A percentile compares a stretch with the other conserved stretches of the same genome.
Conservation (phyloP, 2,888 invertebrate genomes). For the Rotaria macrura region DNA sequence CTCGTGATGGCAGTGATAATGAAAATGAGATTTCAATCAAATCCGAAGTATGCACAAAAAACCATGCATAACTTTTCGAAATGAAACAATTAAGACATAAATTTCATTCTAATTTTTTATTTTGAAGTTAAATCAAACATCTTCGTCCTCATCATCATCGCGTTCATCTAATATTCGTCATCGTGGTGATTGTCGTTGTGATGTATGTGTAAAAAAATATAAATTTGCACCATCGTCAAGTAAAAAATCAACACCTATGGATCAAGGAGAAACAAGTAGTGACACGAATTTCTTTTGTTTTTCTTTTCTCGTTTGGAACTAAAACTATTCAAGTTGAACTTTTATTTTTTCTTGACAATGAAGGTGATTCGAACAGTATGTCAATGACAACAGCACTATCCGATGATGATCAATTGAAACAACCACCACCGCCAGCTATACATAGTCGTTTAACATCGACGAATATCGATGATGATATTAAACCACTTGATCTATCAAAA, state of each 20-base stretch:
- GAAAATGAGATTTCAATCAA: not conserved
- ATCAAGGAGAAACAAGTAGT: too few species aligned
- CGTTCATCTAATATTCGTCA: slow-evolving; percentile 24
- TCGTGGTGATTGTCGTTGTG: slow-evolving; percentile 30
- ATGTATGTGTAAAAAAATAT: slow-evolving; percentile 31
- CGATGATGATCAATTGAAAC: not conserved
- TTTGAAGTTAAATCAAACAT: too few species aligned
- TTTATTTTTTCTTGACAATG: too few species aligned
- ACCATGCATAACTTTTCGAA: too few species aligned
- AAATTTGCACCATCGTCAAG: slow-evolving; percentile 20
- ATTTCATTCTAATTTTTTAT: too few species aligned
- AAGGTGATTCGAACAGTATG: slow-evolving; percentile 2
- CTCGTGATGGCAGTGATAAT: not conserved
- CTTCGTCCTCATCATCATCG: not conserved
- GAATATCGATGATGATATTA: not conserved
- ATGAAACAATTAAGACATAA: too few species aligned
- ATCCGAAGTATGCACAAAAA: not conserved
- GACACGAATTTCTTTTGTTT: too few species aligned
- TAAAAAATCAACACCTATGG: not conserved
- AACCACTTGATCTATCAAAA: not conserved
- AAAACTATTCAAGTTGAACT: too few species aligned
- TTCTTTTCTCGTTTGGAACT: too few species aligned
- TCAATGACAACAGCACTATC: not conserved
- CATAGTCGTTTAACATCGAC: not conserved
- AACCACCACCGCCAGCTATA: not conserved